Percentiles rank a stretch among this genome's conserved stretches.
phyloP scores from a whole-genome alignment of 2,113 vertebrate genomes.

The Epinephelus fuscoguttatus region DNA sequence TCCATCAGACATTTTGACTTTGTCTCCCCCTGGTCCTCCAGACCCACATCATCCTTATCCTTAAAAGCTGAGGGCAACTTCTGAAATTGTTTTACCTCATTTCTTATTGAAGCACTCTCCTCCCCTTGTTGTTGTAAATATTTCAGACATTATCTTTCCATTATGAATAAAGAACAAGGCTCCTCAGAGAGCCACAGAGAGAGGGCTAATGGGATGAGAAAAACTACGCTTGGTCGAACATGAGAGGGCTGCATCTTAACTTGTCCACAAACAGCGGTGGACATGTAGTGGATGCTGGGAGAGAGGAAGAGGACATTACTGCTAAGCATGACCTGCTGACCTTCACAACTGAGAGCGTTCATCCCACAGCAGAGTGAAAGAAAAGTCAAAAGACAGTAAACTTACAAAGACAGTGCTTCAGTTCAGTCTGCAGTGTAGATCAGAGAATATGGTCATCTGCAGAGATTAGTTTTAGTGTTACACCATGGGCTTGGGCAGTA shows the following conservation, averaged over 20 bases:
- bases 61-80: slow-evolving; percentile 11
- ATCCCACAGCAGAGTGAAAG: no score
- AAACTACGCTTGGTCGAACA: neutral
- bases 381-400: neutral
- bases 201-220: neutral
- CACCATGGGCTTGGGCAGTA: neutral
- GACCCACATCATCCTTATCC: neutral
- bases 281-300: neutral
- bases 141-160: slow-evolving; percentile 53
- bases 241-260: neutral
- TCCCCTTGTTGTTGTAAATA: slow-evolving; percentile 41
- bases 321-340: neutral
- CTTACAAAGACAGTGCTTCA: neutral
- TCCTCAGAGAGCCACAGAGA: slow-evolving; percentile 22
- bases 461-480: neutral
- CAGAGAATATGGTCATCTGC: neutral
- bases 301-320: neutral
- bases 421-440: neutral
- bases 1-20: slow-evolving; percentile 8
- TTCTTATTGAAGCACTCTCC: slow-evolving; percentile 34
- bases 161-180: slow-evolving; percentile 48
- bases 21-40: neutral
- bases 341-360: neutral
- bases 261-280: neutral
- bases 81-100: slow-evolving; percentile 34